phyloP scores from a whole-genome alignment of 2,113 vertebrate genomes.

The Calonectris borealis region DNA sequence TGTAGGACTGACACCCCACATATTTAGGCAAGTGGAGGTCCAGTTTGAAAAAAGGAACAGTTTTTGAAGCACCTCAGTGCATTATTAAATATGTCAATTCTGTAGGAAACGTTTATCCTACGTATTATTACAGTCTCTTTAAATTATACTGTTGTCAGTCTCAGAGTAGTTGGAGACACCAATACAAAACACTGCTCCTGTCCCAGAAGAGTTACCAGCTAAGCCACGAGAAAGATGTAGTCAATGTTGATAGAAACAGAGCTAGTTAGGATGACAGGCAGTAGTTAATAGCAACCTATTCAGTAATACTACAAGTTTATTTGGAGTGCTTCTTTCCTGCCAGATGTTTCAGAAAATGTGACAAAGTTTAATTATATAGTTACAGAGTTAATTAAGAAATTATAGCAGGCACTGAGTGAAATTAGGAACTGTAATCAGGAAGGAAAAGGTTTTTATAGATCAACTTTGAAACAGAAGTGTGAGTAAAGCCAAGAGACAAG shows the following conservation, averaged over 20 bases:
- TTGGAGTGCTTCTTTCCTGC: neutral
- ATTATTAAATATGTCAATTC: neutral
- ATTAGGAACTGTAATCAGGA: conserved; percentile 18
- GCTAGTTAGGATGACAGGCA: neutral
- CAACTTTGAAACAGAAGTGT: neutral
- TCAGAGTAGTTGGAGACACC: neutral
- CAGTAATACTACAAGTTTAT: neutral
- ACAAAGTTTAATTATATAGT: conserved; percentile 1
- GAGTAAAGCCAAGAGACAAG: neutral
- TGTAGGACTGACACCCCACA: neutral
- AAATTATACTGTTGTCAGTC: neutral
- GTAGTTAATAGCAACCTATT: neutral
- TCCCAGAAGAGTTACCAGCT: neutral
- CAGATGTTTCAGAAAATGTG: conserved; percentile 14
- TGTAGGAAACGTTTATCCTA: neutral
- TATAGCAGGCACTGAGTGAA: neutral
- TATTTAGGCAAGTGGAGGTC: neutral
- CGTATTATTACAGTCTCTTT: neutral
- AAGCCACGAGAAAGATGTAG: neutral
- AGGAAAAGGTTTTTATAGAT: neutral
- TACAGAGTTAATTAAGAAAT: conserved; percentile 29
- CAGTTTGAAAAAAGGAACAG: neutral
- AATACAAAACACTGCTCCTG: neutral
- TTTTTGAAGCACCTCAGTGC: neutral
- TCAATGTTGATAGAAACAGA: neutral